phyloP scores from a whole-genome alignment of 2,888 invertebrate genomes.

The Phaedon cochleariae region DNA sequence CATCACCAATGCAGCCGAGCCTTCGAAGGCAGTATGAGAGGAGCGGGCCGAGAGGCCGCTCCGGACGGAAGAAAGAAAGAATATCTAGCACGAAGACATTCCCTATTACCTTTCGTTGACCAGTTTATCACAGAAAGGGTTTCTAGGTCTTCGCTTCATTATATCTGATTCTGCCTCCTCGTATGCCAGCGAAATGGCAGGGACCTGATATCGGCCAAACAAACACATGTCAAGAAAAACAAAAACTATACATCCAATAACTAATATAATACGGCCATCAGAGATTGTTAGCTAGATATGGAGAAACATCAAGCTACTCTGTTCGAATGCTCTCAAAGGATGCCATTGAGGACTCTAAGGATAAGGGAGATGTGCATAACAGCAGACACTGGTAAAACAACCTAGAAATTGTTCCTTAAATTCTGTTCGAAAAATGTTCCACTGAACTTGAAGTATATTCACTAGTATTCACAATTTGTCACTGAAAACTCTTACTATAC shows the following conservation, averaged over 20 bases:
- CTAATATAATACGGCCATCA: not conserved
- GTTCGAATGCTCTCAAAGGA: too few species aligned
- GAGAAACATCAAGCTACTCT: too few species aligned
- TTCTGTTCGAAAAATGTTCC: too few species aligned
- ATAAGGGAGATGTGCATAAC: too few species aligned
- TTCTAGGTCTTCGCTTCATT: conserved; percentile 98
- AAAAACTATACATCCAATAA: conserved; percentile 22
- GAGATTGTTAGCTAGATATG: too few species aligned
- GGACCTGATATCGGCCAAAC: conserved; percentile 75
- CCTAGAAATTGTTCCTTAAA: too few species aligned
- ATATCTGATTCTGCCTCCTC: conserved; percentile 98
- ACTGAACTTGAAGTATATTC: too few species aligned
- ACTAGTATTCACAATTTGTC: too few species aligned
- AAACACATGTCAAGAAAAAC: conserved; percentile 60
- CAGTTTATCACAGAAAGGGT: conserved; percentile 97
- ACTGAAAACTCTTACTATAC: too few species aligned
- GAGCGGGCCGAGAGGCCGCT: conserved; percentile 25
- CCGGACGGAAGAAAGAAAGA: conserved; percentile 31
- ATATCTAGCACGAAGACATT: conserved; percentile 34
- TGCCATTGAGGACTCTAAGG: too few species aligned
- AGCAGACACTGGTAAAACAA: too few species aligned
- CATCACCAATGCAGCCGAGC: conserved; percentile 34
- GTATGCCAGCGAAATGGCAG: conserved; percentile 98
- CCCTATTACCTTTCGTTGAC: conserved; percentile 96
- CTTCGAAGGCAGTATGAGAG: conserved; percentile 34